Conservation (phyloP, 1,140 invertebrate genomes). For the Apocrypta bakeri region DNA sequence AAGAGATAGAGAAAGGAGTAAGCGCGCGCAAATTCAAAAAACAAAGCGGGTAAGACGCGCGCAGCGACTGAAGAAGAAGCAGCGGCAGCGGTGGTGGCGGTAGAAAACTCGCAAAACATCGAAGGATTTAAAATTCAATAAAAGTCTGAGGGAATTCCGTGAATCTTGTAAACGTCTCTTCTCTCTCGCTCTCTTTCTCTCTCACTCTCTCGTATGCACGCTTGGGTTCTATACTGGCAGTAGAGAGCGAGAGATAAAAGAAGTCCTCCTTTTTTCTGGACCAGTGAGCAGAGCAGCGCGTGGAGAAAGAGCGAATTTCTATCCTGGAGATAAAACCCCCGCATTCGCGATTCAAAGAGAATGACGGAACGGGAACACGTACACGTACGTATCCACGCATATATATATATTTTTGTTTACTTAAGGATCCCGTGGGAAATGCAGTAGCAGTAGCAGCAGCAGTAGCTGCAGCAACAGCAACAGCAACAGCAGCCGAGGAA, state of each 20-base stretch:
- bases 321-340: conserved; percentile 45
- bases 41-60: conserved; percentile 6
- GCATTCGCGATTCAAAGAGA: conserved; percentile 49
- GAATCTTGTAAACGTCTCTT: conserved; percentile 51
- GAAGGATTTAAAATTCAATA: conserved; percentile 54
- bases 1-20: not conserved
- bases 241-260: not conserved
- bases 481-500: not conserved
- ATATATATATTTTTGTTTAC: conserved; percentile 36
- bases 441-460: too few species aligned
- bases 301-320: conserved; percentile 25
- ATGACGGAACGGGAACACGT: conserved; percentile 42
- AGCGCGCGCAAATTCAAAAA: not conserved
- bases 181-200: not conserved
- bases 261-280: conserved; percentile 37
- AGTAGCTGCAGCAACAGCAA: too few species aligned
- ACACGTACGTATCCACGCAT: conserved; percentile 23
- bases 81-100: not conserved
- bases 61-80: not conserved
- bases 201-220: not conserved
- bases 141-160: conserved; percentile 52
- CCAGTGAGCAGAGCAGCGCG: not conserved
- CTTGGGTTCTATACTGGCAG: not conserved
- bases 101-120: conserved; percentile 48
- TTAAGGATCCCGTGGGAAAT: conserved; percentile 35